phyloP scores from a whole-genome alignment of 2,888 invertebrate species.

The Cistogaster globosa region DNA sequence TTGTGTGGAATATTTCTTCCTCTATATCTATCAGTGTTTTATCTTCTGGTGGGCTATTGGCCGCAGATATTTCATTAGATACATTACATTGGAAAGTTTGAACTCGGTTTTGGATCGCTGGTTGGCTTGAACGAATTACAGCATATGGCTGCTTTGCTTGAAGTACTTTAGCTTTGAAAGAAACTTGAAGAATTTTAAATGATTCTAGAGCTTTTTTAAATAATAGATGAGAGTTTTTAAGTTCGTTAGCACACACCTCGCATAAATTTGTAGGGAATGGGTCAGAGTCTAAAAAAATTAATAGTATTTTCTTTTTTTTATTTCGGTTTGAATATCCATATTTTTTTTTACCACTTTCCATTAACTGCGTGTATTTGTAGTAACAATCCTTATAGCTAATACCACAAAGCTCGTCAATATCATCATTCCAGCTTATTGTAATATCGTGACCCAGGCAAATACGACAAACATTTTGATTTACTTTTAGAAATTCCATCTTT shows the following conservation, averaged over 20 bases:
- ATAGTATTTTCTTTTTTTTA: neutral
- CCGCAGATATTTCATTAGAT: neutral
- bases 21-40: neutral
- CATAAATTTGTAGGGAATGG: conserved; percentile 39
- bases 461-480: conserved; percentile 26
- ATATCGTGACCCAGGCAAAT: conserved; percentile 26
- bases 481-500: neutral
- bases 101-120: neutral
- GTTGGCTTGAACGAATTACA: neutral
- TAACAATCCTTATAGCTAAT: conserved; percentile 50
- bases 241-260: conserved; percentile 18
- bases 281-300: conserved; percentile 28
- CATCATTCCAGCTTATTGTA: conserved; percentile 37
- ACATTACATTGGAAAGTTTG: neutral
- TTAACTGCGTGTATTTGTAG: conserved; percentile 37
- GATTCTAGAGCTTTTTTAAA: conserved; percentile 50
- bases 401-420: neutral
- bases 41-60: neutral
- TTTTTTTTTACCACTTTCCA: conserved; percentile 24
- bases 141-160: neutral
- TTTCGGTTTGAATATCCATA: neutral
- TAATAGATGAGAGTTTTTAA: conserved; percentile 38
- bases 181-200: conserved; percentile 14
- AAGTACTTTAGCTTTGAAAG: neutral
- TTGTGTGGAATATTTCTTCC: neutral